Evolutionary conservation across 2,888 invertebrate genomes (phyloP).

Genomic region (Lochmaea crataegi): DNA sequence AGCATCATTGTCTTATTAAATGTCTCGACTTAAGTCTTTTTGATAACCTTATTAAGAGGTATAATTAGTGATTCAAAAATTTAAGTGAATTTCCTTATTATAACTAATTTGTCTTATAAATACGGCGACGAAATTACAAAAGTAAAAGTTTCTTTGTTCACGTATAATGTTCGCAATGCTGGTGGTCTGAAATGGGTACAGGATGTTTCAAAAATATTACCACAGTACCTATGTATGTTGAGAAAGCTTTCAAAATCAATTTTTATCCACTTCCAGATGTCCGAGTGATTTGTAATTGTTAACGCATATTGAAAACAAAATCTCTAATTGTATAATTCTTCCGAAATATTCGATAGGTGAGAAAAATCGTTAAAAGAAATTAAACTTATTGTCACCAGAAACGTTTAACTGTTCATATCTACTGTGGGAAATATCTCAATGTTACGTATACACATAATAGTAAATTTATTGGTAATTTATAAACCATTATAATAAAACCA

Average conservation of each 20-base stretch:
- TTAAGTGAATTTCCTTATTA: slow-evolving; percentile 49
- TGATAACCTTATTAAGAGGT: slow-evolving; percentile 33
- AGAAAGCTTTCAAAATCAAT: no score
- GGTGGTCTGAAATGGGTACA: slow-evolving; percentile 52
- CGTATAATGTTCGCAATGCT: slow-evolving; percentile 51
- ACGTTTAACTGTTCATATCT: background rate
- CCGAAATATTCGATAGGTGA: background rate
- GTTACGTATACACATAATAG: slow-evolving; percentile 7
- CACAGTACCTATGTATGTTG: background rate
- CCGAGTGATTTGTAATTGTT: no score
- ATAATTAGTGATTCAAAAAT: slow-evolving; percentile 43
- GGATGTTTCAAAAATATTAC: slow-evolving; percentile 2
- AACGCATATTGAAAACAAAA: no score
- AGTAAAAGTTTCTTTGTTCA: slow-evolving; percentile 44
- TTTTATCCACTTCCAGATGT: no score
- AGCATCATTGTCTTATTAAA: slow-evolving; percentile 25
- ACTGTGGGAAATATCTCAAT: background rate
- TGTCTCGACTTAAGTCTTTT: slow-evolving; percentile 11
- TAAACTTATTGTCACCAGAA: background rate
- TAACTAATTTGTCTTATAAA: slow-evolving; percentile 44
- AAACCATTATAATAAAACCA: slow-evolving; percentile 20
- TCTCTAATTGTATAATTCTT: background rate
- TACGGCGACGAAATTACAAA: slow-evolving; percentile 42
- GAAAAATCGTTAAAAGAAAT: background rate
- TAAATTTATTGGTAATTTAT: slow-evolving; percentile 23